Percentiles rank a stretch among this genome's conserved stretches.
These are phyloP conservation scores for Holacanthella duospinosa DNA, from an alignment of 2,888 invertebrate species.

Conservation along the genomic window DNA sequence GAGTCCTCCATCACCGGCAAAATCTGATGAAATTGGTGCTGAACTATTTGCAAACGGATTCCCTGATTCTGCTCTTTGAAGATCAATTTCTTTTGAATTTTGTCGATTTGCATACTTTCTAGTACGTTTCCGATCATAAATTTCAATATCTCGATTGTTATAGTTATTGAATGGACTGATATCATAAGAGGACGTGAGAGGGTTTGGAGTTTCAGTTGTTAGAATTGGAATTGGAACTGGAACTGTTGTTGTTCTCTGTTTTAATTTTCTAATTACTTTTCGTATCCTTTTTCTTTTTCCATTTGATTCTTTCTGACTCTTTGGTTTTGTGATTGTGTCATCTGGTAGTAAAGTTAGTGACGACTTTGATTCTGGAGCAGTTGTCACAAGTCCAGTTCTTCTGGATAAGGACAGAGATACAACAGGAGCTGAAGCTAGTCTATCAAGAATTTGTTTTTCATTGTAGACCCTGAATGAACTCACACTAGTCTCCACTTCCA, in stretches of 20 bases:
- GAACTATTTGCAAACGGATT: not conserved
- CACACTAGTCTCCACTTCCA: not conserved
- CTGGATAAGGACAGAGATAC: not conserved
- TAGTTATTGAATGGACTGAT: constrained; percentile 1
- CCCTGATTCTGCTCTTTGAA: not conserved
- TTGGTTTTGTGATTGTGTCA: not conserved
- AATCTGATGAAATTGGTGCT: not conserved
- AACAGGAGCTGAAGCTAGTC: not conserved
- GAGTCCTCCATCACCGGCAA: not conserved
- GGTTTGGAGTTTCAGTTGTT: not conserved
- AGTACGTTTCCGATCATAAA: not conserved
- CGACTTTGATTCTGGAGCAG: not conserved
- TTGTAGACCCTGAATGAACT: not conserved
- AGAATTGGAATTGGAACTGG: not conserved
- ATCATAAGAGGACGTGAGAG: not conserved
- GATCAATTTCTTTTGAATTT: not conserved
- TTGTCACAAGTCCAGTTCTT: not conserved
- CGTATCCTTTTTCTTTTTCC: not conserved
- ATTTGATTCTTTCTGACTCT: not conserved
- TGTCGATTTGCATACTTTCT: not conserved
- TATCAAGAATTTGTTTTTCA: not conserved
- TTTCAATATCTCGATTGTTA: not conserved
- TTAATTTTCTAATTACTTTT: not conserved
- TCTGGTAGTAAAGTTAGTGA: not conserved
- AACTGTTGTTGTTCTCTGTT: not conserved